phyloP scores from a whole-genome alignment of 2,888 invertebrate species.

The Perithous albicinctus region DNA sequence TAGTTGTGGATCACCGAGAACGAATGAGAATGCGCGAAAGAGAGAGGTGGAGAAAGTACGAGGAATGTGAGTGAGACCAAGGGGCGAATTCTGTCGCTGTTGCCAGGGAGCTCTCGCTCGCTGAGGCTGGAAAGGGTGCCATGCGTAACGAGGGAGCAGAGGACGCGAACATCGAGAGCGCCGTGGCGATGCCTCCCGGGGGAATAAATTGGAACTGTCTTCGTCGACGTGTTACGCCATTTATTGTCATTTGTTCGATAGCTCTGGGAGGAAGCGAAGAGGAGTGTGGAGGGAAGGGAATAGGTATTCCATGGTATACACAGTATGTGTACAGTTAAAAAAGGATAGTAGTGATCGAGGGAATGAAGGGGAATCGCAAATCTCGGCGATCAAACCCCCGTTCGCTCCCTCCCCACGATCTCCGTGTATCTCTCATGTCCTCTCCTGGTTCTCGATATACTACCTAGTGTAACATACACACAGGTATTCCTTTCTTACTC shows the following conservation, averaged over 20 bases:
- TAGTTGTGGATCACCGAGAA: conserved; percentile 1
- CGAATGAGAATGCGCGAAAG: not conserved
- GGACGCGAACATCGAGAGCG: conserved; percentile 29
- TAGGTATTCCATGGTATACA: conserved; percentile 3
- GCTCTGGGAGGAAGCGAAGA: conserved; percentile 56
- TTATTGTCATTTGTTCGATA: conserved; percentile 82
- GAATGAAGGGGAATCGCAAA: conserved; percentile 24
- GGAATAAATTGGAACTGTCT: conserved; percentile 82
- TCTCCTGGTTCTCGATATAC: conserved; percentile 48
- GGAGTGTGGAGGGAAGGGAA: conserved; percentile 13
- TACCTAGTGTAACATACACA: conserved; percentile 29
- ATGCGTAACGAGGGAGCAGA: conserved; percentile 33
- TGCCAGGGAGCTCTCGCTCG: conserved; percentile 17
- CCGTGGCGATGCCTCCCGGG: conserved; percentile 54
- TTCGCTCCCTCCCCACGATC: conserved; percentile 10
- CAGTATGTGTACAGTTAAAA: conserved; percentile 13
- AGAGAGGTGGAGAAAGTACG: conserved; percentile 21
- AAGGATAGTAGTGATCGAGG: conserved; percentile 13
- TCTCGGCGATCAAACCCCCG: conserved; percentile 54
- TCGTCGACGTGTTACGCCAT: conserved; percentile 77
- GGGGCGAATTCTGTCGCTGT: conserved; percentile 24
- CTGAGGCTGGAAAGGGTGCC: conserved; percentile 28
- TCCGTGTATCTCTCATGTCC: conserved; percentile 16
- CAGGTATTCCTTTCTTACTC: conserved; percentile 17
- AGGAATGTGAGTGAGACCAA: conserved; percentile 6